Percentiles rank a stretch among this genome's conserved stretches.
These are phyloP conservation scores for Silurus aristotelis DNA, from an alignment of 2,797 vertebrate genomes.

Conservation along the genomic window DNA sequence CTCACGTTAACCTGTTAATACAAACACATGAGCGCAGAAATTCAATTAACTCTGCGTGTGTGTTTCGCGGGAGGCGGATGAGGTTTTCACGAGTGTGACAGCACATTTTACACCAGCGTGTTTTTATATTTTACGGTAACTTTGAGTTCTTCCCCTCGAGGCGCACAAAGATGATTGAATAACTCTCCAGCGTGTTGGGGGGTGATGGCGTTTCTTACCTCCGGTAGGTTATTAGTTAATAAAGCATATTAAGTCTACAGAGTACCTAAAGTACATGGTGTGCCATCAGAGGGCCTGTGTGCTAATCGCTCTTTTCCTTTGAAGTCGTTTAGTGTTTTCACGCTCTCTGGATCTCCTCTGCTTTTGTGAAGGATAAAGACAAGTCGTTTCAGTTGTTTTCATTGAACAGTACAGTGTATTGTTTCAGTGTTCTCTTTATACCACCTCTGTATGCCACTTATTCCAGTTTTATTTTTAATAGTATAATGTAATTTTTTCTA, in stretches of 20 bases:
- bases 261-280: conserved; percentile 6
- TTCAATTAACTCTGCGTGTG: conserved; percentile 68
- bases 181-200: conserved; percentile 53
- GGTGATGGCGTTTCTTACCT: conserved; percentile 29
- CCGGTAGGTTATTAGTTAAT: conserved; percentile 49
- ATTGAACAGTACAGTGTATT: not conserved
- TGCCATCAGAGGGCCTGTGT: not conserved
- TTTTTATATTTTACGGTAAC: conserved; percentile 68
- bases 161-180: conserved; percentile 56
- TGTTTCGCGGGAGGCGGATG: conserved; percentile 35
- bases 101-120: conserved; percentile 61
- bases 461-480: not conserved
- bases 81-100: conserved; percentile 54
- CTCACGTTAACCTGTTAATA: conserved; percentile 59
- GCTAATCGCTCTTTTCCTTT: conserved; percentile 11
- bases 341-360: not conserved
- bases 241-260: conserved; percentile 33
- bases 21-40: conserved; percentile 64
- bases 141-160: conserved; percentile 65
- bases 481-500: too few species aligned
- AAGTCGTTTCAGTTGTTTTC: not conserved
- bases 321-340: conserved; percentile 10
- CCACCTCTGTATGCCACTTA: too few species aligned
- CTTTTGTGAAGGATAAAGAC: not conserved
- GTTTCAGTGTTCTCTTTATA: not conserved